Evolutionary conservation across 2,113 vertebrate species (phyloP), one percentile per base, ranked within the genome.

Genomic region (Psittacus erithacus): DNA sequence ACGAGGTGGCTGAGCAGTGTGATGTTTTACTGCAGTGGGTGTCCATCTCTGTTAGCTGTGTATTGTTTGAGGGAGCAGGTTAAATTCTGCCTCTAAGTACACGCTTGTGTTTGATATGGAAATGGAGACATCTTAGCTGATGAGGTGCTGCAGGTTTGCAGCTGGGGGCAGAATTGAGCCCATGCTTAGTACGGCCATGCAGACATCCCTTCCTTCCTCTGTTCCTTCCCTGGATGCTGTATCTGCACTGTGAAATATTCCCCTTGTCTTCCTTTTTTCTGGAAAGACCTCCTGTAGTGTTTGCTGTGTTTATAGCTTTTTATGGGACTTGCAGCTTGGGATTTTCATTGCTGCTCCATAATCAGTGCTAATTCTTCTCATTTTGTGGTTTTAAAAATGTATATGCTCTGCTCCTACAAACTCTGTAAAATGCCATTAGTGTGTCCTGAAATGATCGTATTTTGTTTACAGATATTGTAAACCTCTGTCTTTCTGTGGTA

Each of bases 311-410:
- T 88, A 78, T 25, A 47, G 64, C 76, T 90, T 69, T 94, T 92
- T 87, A 85, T 84, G 67, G 44, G 57, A 28, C 53, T 39, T 52
- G 68, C 23, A 85, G 20, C 46, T 86, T 46, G 25, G 57, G 74
- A 63, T 31, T 82, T 82, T 92, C 70, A 65, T 78, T 81, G 55
- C 82, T 1, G 3, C 76, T 92, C 44, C 50, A 11, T 81, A 88
- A 95, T 96, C 64, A 78, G 10, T 33, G 38, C 75, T 92, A 94
- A 93, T 93, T 93, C 82, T 82, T 28, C 39, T 82, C 29, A 9
- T 94, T 93, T 92, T 88, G 86, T 83, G 47, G 38, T 90, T 92
- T 91, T 62, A 41, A 92, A 92, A 92, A 84, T 29, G 38, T 79
- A 39, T 75, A 25, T 33, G 33, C 29, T 71, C 67, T 53, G 13